Conservation (phyloP, 1,140 invertebrate species). For the Phocides pigmalion region DNA sequence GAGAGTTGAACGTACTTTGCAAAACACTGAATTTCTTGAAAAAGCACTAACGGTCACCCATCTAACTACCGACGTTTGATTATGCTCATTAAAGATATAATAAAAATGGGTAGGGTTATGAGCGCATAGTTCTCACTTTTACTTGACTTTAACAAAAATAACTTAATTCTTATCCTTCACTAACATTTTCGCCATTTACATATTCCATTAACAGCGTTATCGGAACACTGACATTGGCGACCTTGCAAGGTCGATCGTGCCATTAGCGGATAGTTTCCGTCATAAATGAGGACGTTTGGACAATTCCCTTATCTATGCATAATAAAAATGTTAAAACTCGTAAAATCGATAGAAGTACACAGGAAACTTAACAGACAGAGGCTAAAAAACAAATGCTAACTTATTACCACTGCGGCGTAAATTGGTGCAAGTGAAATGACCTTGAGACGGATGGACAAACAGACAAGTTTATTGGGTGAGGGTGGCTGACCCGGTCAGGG, state of each 20-base stretch:
- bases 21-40: no score
- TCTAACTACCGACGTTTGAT: no score
- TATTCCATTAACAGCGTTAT: conserved; percentile 17
- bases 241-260: conserved; percentile 17
- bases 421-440: conserved; percentile 66
- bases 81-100: no score
- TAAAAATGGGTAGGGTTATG: no score
- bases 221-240: neutral
- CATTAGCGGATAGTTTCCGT: conserved; percentile 11
- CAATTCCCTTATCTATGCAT: conserved; percentile 11
- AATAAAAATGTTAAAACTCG: neutral
- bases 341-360: conserved; percentile 18
- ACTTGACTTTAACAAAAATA: no score
- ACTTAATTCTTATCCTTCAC: neutral
- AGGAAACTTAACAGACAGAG: conserved; percentile 29
- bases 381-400: conserved; percentile 37
- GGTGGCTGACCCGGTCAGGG: conserved; percentile 60
- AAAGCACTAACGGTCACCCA: no score
- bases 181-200: conserved; percentile 18
- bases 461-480: conserved; percentile 53
- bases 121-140: no score
- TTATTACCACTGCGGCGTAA: conserved; percentile 63
- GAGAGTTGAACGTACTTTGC: no score
- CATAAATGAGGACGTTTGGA: conserved; percentile 25
- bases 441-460: conserved; percentile 55